Conservation (phyloP, 2,888 invertebrate genomes). For the Drepana falcataria region DNA sequence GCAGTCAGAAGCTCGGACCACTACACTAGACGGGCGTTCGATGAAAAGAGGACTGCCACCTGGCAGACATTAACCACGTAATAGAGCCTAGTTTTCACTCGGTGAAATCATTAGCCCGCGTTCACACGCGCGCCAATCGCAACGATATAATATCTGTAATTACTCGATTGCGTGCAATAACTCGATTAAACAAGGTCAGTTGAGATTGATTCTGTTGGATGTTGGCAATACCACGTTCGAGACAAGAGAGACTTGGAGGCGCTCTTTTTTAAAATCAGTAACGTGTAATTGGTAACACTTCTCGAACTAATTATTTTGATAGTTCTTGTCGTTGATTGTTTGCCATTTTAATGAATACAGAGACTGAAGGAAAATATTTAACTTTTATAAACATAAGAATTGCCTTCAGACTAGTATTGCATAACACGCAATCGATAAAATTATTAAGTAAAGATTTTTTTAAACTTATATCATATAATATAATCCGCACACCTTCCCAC, state of each 20-base stretch:
- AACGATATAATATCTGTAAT: constrained; percentile 14
- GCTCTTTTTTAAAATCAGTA: neutral
- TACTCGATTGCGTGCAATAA: constrained; percentile 16
- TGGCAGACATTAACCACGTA: neutral
- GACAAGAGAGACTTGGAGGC: neutral
- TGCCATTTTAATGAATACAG: no score
- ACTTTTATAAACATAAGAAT: no score
- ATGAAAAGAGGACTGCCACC: no score
- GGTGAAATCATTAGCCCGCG: constrained; percentile 34
- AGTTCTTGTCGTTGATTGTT: no score
- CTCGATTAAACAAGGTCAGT: constrained; percentile 8
- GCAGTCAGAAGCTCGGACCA: no score
- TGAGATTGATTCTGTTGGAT: constrained; percentile 3
- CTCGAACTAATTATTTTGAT: neutral
- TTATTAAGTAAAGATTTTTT: no score
- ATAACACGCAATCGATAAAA: no score
- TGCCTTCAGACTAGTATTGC: no score
- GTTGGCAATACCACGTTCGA: neutral
- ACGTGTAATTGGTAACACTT: neutral
- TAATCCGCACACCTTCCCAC: no score
- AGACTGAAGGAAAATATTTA: no score
- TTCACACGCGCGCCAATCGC: constrained; percentile 28
- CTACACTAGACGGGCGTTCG: no score
- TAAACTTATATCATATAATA: no score
- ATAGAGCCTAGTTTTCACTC: constrained; percentile 30